Conservation (phyloP, 2,113 vertebrate genomes). For the Pangasianodon hypophthalmus region DNA sequence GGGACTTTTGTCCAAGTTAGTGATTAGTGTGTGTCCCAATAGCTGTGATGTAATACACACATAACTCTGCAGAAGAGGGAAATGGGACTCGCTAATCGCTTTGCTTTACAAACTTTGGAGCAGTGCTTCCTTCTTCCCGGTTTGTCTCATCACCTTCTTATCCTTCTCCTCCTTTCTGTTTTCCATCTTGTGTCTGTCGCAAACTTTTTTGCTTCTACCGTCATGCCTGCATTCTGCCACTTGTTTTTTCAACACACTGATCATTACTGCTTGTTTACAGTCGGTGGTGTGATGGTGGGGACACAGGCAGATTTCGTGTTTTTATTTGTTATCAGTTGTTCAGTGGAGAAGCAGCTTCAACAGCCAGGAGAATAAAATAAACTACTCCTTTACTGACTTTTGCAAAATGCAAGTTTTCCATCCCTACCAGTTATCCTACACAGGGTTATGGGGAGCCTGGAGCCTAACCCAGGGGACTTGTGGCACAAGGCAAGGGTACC, state of each 20-base stretch:
- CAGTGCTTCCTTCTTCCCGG: background rate
- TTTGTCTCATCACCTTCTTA: background rate
- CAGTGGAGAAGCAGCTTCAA: background rate
- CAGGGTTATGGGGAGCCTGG: too few relatives aligned
- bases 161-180: background rate
- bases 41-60: background rate
- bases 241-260: conserved; percentile 1
- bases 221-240: background rate
- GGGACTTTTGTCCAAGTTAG: background rate
- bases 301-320: background rate
- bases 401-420: background rate
- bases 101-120: background rate
- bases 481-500: too few relatives aligned
- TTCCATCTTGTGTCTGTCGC: background rate
- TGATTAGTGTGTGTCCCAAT: background rate
- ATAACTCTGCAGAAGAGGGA: background rate
- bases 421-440: too few relatives aligned
- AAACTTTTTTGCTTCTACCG: background rate
- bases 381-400: background rate
- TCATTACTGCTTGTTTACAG: background rate
- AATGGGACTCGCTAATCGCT: background rate
- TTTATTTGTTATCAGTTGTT: background rate
- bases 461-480: too few relatives aligned
- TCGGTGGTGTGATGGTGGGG: background rate
- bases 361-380: background rate